phyloP scores from a whole-genome alignment of 2,113 vertebrate genomes.

The Leptobrachium ailaonicum region DNA sequence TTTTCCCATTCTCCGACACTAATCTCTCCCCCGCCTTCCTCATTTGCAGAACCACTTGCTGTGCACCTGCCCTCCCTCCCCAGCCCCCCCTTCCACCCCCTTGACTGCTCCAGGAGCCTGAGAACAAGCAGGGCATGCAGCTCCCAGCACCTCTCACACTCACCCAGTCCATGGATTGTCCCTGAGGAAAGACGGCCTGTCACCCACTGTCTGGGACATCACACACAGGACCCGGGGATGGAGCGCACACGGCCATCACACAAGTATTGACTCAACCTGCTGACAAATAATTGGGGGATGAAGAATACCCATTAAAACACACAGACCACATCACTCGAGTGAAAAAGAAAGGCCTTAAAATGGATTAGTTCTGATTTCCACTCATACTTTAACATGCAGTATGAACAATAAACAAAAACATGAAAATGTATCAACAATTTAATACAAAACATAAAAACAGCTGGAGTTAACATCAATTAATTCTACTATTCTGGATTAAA shows the following conservation, averaged over 20 bases:
- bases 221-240: constrained; percentile 16
- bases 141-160: constrained; percentile 42
- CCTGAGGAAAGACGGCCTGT: constrained; percentile 40
- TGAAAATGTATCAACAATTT: too few species aligned
- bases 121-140: constrained; percentile 43
- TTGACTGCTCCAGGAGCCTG: constrained; percentile 41
- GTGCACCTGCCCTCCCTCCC: constrained; percentile 46
- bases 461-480: too few species aligned
- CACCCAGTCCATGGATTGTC: constrained; percentile 31
- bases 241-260: constrained; percentile 2
- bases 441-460: too few species aligned
- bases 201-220: constrained; percentile 24
- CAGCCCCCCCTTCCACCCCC: constrained; percentile 6
- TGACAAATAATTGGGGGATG: not conserved
- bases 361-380: too few species aligned
- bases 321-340: too few species aligned
- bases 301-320: too few species aligned
- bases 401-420: too few species aligned
- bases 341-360: too few species aligned
- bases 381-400: too few species aligned
- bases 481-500: too few species aligned
- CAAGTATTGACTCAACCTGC: not conserved
- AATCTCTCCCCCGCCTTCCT: constrained; percentile 49
- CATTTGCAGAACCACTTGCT: constrained; percentile 46
- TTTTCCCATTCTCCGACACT: constrained; percentile 40